These are phyloP conservation scores for Leuciscus waleckii DNA, from an alignment of 2,797 vertebrate species.

Conservation along the genomic window DNA sequence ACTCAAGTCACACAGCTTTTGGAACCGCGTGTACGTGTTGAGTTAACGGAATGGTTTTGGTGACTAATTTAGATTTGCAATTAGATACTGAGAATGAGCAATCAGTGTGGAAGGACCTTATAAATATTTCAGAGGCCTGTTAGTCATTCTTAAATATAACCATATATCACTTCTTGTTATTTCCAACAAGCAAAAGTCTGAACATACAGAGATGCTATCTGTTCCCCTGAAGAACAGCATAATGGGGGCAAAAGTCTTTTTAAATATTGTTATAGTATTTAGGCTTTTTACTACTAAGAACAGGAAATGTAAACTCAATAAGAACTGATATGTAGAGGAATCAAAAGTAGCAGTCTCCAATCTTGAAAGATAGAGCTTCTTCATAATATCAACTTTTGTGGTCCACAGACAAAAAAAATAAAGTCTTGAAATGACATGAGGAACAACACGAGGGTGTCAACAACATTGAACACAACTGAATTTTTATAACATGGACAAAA, in stretches of 20 bases:
- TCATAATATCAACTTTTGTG: neutral
- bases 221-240: slow-evolving; percentile 4
- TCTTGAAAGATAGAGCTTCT: neutral
- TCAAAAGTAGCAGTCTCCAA: slow-evolving; percentile 25
- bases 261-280: slow-evolving; percentile 42
- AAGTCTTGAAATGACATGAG: neutral
- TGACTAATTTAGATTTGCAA: slow-evolving; percentile 55
- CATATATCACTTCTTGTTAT: slow-evolving; percentile 23
- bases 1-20: slow-evolving; percentile 56
- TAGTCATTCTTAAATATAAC: slow-evolving; percentile 27
- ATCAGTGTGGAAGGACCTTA: slow-evolving; percentile 18
- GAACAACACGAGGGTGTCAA: neutral
- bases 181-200: slow-evolving; percentile 35
- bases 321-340: slow-evolving; percentile 4
- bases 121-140: slow-evolving; percentile 17
- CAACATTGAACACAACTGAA: neutral
- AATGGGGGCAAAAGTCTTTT: slow-evolving; percentile 46
- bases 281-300: slow-evolving; percentile 8
- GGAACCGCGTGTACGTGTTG: slow-evolving; percentile 40
- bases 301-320: neutral
- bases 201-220: slow-evolving; percentile 28
- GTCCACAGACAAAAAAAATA: neutral
- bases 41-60: slow-evolving; percentile 39
- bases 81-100: slow-evolving; percentile 51
- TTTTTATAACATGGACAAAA: neutral